phyloP scores from a whole-genome alignment of 2,888 invertebrate species.

The Crocallis elinguaria region DNA sequence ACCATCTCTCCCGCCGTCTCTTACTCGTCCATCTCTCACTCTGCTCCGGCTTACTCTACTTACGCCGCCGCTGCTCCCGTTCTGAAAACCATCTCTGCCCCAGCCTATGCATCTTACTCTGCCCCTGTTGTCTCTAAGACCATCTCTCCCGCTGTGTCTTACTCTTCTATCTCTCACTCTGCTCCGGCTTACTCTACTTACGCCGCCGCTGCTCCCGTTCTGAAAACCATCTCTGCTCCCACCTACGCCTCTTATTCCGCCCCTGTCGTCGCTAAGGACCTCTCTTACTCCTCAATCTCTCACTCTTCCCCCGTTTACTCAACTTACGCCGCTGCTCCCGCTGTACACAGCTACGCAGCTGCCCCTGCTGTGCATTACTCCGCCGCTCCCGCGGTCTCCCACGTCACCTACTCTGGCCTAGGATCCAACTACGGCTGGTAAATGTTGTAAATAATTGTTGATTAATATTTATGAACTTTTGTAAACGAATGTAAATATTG shows the following conservation, averaged over 20 bases:
- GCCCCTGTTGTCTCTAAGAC: constrained; percentile 61
- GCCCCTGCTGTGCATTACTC: constrained; percentile 75
- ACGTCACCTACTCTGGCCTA: constrained; percentile 86
- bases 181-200: constrained; percentile 47
- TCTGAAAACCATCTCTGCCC: constrained; percentile 59
- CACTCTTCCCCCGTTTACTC: constrained; percentile 42
- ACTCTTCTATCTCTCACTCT: constrained; percentile 63
- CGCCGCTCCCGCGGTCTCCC: constrained; percentile 86
- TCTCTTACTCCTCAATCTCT: too few relatives aligned
- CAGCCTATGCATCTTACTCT: constrained; percentile 59
- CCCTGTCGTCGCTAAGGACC: constrained; percentile 64
- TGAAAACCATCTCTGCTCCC: too few relatives aligned
- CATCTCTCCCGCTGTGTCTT: constrained; percentile 60
- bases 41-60: constrained; percentile 48
- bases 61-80: constrained; percentile 50
- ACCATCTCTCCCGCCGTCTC: constrained; percentile 61
- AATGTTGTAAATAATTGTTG: constrained; percentile 38
- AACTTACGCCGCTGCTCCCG: constrained; percentile 50
- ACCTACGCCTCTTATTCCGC: constrained; percentile 58
- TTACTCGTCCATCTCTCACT: constrained; percentile 63
- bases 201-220: constrained; percentile 54
- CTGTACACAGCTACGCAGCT: too few relatives aligned
- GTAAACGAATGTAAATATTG: constrained; percentile 37
- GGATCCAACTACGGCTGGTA: constrained; percentile 78
- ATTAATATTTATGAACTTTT: constrained; percentile 36